phyloP scores from a whole-genome alignment of 2,888 invertebrate species.

The Ectropis crepuscularia region DNA sequence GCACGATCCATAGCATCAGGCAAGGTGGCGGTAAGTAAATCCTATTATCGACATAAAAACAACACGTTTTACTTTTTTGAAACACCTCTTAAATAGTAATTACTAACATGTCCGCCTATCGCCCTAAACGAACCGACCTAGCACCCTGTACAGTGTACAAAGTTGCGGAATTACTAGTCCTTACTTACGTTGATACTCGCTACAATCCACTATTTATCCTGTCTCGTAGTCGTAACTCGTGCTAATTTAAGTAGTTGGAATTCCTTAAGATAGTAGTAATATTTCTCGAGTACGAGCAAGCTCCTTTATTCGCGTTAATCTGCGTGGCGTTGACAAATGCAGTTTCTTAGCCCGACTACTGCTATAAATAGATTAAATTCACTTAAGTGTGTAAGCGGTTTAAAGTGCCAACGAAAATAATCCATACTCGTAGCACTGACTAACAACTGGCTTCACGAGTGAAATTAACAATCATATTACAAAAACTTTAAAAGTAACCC shows the following conservation, averaged over 20 bases:
- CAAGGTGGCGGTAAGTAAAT: no score
- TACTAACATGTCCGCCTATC: no score
- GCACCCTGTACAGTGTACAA: conserved; percentile 6
- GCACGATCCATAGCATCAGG: no score
- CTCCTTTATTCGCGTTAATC: conserved; percentile 37
- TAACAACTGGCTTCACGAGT: no score
- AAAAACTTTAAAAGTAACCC: no score
- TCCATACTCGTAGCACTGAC: no score
- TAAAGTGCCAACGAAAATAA: neutral
- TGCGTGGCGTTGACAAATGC: conserved; percentile 46
- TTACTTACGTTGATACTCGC: conserved; percentile 22
- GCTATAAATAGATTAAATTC: conserved; percentile 13
- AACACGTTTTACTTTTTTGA: no score
- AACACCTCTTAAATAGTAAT: no score
- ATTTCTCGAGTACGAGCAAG: conserved; percentile 22
- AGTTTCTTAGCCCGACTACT: conserved; percentile 30
- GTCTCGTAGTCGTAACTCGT: conserved; percentile 35
- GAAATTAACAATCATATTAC: no score
- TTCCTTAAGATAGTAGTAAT: conserved; percentile 36
- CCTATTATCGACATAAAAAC: no score
- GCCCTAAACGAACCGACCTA: neutral
- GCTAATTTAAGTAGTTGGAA: conserved; percentile 42
- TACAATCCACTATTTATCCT: conserved; percentile 31
- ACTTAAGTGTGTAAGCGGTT: conserved; percentile 10
- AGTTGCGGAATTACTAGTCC: conserved; percentile 1